These are phyloP conservation scores for Ephydatia muelleri DNA, from an alignment of 37 sponge, comb jelly and placozoan genomes.

Conservation along the genomic window DNA sequence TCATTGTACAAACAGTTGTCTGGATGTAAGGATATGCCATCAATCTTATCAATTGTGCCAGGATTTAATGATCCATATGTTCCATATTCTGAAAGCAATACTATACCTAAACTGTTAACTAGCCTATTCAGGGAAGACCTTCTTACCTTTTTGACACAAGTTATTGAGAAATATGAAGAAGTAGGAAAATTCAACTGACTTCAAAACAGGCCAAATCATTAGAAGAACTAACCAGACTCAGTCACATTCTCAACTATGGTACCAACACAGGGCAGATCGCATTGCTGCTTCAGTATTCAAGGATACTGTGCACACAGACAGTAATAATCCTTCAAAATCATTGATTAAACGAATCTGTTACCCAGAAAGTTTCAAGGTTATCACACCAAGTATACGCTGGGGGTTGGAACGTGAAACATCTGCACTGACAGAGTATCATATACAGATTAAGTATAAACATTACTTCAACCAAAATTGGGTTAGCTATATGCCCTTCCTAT, in stretches of 20 bases:
- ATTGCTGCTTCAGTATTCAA: no score
- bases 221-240: neutral
- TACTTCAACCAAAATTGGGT: constrained; percentile 21
- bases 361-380: constrained; percentile 28
- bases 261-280: no score
- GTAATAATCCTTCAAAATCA: constrained; percentile 49
- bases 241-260: no score
- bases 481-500: constrained; percentile 25
- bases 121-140: constrained; percentile 15
- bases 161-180: constrained; percentile 43
- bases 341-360: constrained; percentile 49
- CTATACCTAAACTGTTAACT: constrained; percentile 29
- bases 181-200: neutral
- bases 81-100: constrained; percentile 16
- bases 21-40: constrained; percentile 24
- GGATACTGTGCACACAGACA: constrained; percentile 29
- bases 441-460: neutral
- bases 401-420: constrained; percentile 41
- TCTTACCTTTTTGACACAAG: constrained; percentile 3
- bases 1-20: constrained; percentile 19
- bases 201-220: no score
- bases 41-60: constrained; percentile 53
- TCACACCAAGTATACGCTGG: constrained; percentile 23
- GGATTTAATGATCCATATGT: constrained; percentile 33
- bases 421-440: constrained; percentile 24